Conservation (phyloP, 2,797 vertebrate genomes). For the Setipinna tenuifilis region DNA sequence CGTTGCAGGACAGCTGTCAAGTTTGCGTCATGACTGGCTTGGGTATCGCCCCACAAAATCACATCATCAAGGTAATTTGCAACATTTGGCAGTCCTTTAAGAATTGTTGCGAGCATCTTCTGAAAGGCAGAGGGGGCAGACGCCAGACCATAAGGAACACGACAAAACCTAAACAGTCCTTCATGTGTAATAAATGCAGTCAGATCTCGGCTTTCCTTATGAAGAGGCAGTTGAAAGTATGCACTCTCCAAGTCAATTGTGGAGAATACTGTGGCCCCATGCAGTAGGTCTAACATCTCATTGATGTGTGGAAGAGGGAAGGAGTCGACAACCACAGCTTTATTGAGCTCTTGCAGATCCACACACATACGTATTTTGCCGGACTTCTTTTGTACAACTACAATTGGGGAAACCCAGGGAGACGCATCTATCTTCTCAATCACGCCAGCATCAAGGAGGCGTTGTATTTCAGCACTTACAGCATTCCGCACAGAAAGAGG, state of each 20-base stretch:
- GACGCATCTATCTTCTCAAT: too few relatives aligned
- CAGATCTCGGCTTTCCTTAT: neutral
- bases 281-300: slow-evolving; percentile 17
- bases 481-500: too few relatives aligned
- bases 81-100: neutral
- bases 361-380: slow-evolving; percentile 23
- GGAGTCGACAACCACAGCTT: slow-evolving; percentile 23
- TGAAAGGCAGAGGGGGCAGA: slow-evolving; percentile 21
- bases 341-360: slow-evolving; percentile 41
- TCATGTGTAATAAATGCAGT: slow-evolving; percentile 16
- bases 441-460: too few relatives aligned
- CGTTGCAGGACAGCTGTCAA: neutral
- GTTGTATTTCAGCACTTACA: too few relatives aligned
- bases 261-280: too few relatives aligned
- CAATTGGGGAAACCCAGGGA: too few relatives aligned
- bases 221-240: neutral
- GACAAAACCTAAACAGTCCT: neutral
- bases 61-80: slow-evolving; percentile 26
- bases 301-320: slow-evolving; percentile 35
- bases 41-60: neutral
- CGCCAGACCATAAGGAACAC: slow-evolving; percentile 2
- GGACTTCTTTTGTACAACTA: too few relatives aligned
- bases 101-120: slow-evolving; percentile 17
- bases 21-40: neutral
- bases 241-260: neutral